Conservation (phyloP, 2,113 vertebrate genomes). For the Psammodynastes pulverulentus region DNA sequence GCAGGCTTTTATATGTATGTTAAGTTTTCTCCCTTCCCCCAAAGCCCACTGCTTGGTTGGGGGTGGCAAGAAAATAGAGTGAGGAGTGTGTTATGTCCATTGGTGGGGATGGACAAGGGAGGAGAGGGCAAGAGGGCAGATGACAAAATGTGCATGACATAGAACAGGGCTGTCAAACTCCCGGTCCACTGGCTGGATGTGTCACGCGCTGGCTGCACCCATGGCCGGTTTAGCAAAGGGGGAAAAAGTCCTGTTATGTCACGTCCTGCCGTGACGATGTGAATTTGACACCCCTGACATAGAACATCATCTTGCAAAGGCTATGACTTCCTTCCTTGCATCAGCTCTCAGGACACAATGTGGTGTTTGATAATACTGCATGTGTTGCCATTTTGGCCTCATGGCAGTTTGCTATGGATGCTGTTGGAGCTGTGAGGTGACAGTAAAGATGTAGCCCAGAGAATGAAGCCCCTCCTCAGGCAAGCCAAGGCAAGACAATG, state of each 20-base stretch:
- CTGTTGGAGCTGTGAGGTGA: background rate
- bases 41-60: background rate
- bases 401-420: background rate
- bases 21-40: background rate
- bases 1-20: constrained; percentile 72
- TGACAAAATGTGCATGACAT: background rate
- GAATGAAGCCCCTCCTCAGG: background rate
- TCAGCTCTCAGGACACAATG: background rate
- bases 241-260: no score
- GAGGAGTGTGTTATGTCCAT: background rate
- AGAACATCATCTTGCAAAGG: background rate
- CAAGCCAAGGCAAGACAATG: constrained; percentile 10
- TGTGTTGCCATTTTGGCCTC: background rate
- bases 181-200: no score
- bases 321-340: background rate
- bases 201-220: no score
- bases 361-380: background rate
- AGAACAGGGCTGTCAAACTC: no score
- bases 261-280: no score
- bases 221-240: no score
- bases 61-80: background rate
- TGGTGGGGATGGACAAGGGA: background rate
- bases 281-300: no score
- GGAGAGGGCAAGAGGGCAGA: background rate
- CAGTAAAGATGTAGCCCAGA: background rate